Base-by-base conservation (phyloP, 1,140 invertebrate species). In the Tyrophagus putrescentiae region DNA sequence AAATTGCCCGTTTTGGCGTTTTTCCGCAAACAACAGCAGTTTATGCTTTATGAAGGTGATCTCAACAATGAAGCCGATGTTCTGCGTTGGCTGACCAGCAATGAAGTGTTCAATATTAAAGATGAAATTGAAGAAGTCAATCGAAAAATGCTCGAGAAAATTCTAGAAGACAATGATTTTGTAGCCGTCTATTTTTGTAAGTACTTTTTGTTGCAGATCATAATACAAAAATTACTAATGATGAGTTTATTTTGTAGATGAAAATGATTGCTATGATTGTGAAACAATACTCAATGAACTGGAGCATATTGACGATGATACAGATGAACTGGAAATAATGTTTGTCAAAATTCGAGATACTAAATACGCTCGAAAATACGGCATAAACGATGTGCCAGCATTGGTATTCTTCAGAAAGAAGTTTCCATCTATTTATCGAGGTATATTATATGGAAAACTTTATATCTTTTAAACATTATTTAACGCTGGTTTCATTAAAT, bases 111-210 rank as follows among this genome's bases (percentile, higher is more conserved):
- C 74, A 87, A 93, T 74, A 84, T 93, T 33, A 90, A 91, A 76
- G 91, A 92, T 71, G 89, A 94, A 79, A 94, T 95, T 68, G 90
- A 93, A 72, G 88, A 93, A 72, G 88, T 94, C 0, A 94, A 93
- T 70, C 80, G 84, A 41, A 90, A 92, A 74, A 93, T 95, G 89
- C 73, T 95, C 44, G 87, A 93, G 65, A 94, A 94, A 73, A 71
- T 93, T 1, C 73, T 95, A 1, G 88, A 93, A 64, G 89, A 93
- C 72, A 93, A 92, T 68, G 89, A 94, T 74, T 94, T 89, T 70
- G 73, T 94, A 18, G 83, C 87, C n/a, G 89, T 94, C 27, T 94
- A 87, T 68, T 94, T 94, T 69, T 94, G 89, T 93, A 78, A 84
- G 84, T 80, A 61, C 34, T 57, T 44, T 11, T 50, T 34, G 41